Evolutionary conservation across 2,113 vertebrate genomes (phyloP).

Genomic region (Psilopsiagon aurifrons): DNA sequence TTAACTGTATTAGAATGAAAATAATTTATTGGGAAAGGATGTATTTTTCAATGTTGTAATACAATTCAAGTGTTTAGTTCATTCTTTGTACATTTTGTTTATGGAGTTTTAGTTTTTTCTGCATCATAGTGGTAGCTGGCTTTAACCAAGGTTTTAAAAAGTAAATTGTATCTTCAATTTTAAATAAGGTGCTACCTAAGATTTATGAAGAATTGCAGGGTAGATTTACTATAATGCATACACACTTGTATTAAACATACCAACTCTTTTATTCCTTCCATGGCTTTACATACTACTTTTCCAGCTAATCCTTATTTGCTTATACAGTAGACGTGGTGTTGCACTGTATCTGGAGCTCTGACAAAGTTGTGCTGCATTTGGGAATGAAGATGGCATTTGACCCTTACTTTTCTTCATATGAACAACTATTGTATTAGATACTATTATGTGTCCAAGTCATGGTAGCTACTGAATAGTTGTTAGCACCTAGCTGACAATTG

Average conservation of each 20-base stretch:
- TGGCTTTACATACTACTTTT: neutral
- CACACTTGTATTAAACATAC: neutral
- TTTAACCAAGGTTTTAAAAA: neutral
- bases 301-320: neutral
- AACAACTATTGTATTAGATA: neutral
- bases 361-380: neutral
- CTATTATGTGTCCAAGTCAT: neutral
- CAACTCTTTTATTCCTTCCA: neutral
- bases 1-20: conserved; percentile 25
- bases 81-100: neutral
- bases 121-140: neutral
- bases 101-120: neutral
- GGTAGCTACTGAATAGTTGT: neutral
- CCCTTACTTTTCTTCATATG: neutral
- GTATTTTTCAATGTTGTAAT: neutral
- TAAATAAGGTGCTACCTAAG: neutral
- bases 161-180: neutral
- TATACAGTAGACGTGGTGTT: neutral
- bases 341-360: neutral
- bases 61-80: neutral
- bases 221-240: neutral
- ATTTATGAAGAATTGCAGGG: neutral
- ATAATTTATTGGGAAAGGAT: neutral
- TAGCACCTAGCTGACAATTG: neutral
- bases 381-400: neutral